phyloP scores from a whole-genome alignment of 2,888 invertebrate genomes.

The Gisinianus flammeolus region DNA sequence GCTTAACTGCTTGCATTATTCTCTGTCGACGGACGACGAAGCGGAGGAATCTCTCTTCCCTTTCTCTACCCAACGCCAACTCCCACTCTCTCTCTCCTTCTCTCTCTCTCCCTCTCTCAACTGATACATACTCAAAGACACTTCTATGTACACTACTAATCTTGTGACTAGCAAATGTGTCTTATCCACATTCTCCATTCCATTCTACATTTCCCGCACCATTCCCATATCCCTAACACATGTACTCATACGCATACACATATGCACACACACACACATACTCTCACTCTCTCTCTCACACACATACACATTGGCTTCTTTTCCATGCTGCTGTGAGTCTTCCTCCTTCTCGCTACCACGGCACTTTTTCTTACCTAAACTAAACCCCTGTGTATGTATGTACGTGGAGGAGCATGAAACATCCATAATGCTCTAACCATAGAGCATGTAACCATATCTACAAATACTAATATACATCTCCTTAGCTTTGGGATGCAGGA shows the following conservation, averaged over 20 bases:
- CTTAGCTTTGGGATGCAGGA: background rate
- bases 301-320: constrained; percentile 8
- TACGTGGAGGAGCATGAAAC: background rate
- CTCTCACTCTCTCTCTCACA: background rate
- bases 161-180: constrained; percentile 15
- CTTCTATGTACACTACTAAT: constrained; percentile 15
- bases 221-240: background rate
- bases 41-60: background rate
- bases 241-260: background rate
- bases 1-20: constrained; percentile 58
- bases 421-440: background rate
- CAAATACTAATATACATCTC: background rate
- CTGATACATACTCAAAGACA: constrained; percentile 4
- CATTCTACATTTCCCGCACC: background rate
- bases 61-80: background rate
- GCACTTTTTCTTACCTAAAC: background rate
- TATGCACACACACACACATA: too few relatives aligned
- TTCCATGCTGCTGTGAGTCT: background rate
- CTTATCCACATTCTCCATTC: background rate
- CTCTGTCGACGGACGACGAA: constrained; percentile 53
- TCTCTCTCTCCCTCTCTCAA: background rate
- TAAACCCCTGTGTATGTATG: background rate
- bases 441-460: background rate
- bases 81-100: background rate
- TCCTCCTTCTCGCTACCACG: background rate